These are phyloP conservation scores for Acestrorhynchus altus DNA, from an alignment of 2,797 vertebrate genomes.

Conservation along the genomic window DNA sequence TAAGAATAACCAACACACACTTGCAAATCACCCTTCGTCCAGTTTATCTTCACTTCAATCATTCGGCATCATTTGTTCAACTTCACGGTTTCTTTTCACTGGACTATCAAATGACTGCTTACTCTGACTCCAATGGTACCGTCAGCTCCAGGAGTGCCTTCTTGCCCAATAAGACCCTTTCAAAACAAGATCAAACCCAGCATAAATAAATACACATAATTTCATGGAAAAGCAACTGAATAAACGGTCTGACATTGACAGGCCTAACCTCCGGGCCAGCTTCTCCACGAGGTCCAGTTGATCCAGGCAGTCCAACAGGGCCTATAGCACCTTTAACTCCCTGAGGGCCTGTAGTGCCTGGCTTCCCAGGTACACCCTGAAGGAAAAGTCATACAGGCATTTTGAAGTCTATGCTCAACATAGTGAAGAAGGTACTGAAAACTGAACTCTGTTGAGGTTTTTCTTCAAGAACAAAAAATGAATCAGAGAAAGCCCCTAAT, in stretches of 20 bases:
- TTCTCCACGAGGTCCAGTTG: constrained; percentile 88
- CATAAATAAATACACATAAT: neutral
- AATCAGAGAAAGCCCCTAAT: neutral
- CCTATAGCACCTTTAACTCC: constrained; percentile 89
- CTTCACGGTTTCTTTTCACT: neutral
- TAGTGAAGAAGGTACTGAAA: neutral
- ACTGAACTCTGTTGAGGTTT: neutral
- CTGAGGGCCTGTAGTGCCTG: constrained; percentile 82
- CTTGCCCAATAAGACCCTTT: constrained; percentile 89
- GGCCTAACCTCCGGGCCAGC: constrained; percentile 87
- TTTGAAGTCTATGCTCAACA: neutral
- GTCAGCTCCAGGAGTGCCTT: constrained; percentile 89
- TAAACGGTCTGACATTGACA: neutral
- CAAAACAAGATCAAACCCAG: constrained; percentile 34
- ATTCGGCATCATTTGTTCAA: neutral
- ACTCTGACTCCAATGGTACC: constrained; percentile 89
- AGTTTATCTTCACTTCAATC: neutral
- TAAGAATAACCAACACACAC: constrained; percentile 60
- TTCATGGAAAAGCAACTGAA: neutral
- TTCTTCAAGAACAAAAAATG: neutral
- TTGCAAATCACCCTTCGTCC: too few relatives aligned
- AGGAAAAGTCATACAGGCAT: constrained; percentile 16
- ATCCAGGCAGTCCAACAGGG: constrained; percentile 86
- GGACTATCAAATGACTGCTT: constrained; percentile 63
- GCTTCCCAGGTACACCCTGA: constrained; percentile 93